These are phyloP conservation scores for Sebastes minor DNA, from an alignment of 2,797 vertebrate species.

Conservation along the genomic window DNA sequence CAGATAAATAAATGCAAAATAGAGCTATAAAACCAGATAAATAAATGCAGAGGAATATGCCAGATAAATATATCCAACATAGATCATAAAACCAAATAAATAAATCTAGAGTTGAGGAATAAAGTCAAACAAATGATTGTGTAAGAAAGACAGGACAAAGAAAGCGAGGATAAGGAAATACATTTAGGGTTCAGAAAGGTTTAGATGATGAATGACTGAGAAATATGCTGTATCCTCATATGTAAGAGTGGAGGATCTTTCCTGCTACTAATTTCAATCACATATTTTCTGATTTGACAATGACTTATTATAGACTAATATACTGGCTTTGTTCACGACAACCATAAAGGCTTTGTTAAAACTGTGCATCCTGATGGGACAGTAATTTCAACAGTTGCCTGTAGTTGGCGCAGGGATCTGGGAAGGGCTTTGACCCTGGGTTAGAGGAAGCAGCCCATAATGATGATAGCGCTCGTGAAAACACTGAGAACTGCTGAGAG, in stretches of 20 bases:
- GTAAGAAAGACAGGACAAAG: neutral
- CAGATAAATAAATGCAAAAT: neutral
- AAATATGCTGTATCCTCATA: neutral
- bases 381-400: conserved; percentile 16
- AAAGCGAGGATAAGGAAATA: neutral
- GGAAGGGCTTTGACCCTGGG: conserved; percentile 63
- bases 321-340: neutral
- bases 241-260: neutral
- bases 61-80: neutral
- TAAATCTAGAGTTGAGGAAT: neutral
- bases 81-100: neutral
- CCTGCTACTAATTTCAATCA: neutral
- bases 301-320: neutral
- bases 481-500: conserved; percentile 74
- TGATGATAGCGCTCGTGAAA: conserved; percentile 69
- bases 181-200: neutral
- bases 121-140: neutral
- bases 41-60: neutral
- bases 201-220: neutral
- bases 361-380: neutral
- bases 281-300: neutral
- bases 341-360: neutral
- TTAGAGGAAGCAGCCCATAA: conserved; percentile 70
- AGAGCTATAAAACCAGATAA: neutral
- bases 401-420: conserved; percentile 2